These are phyloP conservation scores for Catostomus latipinnis DNA, from an alignment of 2,797 vertebrate genomes.

Conservation along the genomic window DNA sequence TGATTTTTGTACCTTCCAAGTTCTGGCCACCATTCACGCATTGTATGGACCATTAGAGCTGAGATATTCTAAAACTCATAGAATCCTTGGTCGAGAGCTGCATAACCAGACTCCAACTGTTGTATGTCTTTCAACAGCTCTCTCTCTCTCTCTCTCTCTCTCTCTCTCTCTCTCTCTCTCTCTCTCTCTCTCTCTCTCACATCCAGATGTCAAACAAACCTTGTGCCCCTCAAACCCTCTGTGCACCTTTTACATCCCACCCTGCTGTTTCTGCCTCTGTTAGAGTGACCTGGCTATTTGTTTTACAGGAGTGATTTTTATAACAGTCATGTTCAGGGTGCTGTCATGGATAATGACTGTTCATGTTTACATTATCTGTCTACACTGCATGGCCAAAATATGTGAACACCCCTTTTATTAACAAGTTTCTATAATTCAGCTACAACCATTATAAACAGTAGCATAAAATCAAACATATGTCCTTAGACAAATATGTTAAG, in stretches of 20 bases:
- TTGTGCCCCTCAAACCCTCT: conserved; percentile 48
- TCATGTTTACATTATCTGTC: conserved; percentile 29
- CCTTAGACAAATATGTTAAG: too few species aligned
- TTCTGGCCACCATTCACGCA: too few species aligned
- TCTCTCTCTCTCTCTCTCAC: conserved; percentile 37
- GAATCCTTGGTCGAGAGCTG: conserved; percentile 8
- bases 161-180: too few species aligned
- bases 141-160: background rate
- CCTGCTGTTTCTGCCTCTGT: conserved; percentile 24
- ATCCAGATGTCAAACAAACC: conserved; percentile 63
- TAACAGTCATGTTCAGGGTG: conserved; percentile 15
- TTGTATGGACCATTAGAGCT: too few species aligned
- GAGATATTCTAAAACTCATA: too few species aligned
- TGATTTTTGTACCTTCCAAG: too few species aligned
- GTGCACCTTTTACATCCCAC: conserved; percentile 46
- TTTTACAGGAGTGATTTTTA: conserved; percentile 41
- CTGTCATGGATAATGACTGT: conserved; percentile 6
- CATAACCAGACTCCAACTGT: conserved; percentile 62
- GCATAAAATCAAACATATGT: too few species aligned
- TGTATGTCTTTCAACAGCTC: conserved; percentile 73
- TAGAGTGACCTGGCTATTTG: conserved; percentile 17
- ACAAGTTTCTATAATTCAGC: too few species aligned
- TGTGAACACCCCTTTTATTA: too few species aligned
- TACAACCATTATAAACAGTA: too few species aligned
- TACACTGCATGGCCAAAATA: background rate